Evolutionary conservation across 2,113 vertebrate genomes (phyloP).

Genomic region (Trogon surrucura): DNA sequence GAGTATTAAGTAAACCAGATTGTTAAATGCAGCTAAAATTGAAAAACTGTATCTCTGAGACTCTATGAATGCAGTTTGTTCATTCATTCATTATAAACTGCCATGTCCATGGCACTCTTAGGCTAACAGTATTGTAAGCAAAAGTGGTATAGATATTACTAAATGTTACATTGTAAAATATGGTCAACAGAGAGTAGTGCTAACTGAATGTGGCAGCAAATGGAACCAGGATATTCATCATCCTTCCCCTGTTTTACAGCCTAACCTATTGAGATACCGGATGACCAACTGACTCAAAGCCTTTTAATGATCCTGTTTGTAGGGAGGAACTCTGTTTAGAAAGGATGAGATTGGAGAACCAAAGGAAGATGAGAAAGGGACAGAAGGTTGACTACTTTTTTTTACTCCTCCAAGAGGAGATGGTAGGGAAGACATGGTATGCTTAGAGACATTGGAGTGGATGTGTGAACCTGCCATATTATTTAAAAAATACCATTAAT

Average conservation of each 20-base stretch:
- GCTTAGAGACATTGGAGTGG: neutral
- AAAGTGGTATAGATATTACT: neutral
- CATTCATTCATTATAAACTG: neutral
- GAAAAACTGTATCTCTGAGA: neutral
- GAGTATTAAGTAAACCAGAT: neutral
- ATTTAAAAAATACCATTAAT: neutral
- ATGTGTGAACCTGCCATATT: neutral
- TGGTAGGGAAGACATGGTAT: neutral
- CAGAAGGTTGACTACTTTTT: neutral
- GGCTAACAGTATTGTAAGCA: neutral
- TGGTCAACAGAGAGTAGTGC: neutral
- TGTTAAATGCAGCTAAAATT: constrained; percentile 6
- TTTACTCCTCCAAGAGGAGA: neutral
- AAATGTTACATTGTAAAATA: neutral
- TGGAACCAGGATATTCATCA: neutral
- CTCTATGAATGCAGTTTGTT: neutral
- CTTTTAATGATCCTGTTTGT: neutral
- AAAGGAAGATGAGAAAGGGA: neutral
- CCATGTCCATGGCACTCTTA: neutral
- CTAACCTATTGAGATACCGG: neutral
- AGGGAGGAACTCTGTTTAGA: neutral
- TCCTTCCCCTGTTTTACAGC: neutral
- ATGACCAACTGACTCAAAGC: neutral
- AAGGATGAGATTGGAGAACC: neutral
- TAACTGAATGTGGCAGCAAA: neutral